Base-by-base conservation (phyloP, 2,113 vertebrate species). In the Vidua macroura region DNA sequence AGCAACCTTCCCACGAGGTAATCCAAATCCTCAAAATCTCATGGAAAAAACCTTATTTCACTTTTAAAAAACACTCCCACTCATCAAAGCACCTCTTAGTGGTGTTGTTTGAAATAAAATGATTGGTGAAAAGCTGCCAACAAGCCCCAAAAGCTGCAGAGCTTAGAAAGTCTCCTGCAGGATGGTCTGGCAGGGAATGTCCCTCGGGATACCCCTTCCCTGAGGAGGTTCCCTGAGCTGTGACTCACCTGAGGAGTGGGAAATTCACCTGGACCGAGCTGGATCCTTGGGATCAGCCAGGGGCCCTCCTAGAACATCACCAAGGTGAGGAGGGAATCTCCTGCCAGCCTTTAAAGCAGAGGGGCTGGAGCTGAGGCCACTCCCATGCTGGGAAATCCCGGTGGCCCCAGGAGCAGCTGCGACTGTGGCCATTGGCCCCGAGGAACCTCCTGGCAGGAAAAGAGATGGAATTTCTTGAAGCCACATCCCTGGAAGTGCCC, bases 251-350 rank as follows among this genome's bases (percentile, higher is more conserved):
- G 9, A n/a, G 5, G 30, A n/a, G 9, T 1, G 2, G 9, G 64
- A 35, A 88, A 78, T 28, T 88, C 13, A 2, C n/a, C 51, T 5
- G 37, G 23, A 13, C 41, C 0, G 0, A 0, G 10, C 14, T 0
- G 9, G 74, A 37, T 53, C 55, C 7, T 3, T 14, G 41, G 15
- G 30, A 55, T 31, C 28, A 37, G 74, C 17, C 59, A 24, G 64
- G 48, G 48, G 78, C n/a, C 23, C 37, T 43, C 43, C 11, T 0
- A 18, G 24, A 28, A 39, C 48, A 18, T 8, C 63, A 5, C 9
- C 52, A 17, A 39, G 56, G 15, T 11, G 8, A 30, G 80, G 21
- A 24, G 72, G 4, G n/a, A n/a, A 53, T 53, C 37, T 13, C 28
- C 12, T 14, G 30, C 15, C 56, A 48, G 75, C 10, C 41, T 55